Evolutionary conservation across 2,888 invertebrate genomes (phyloP), one percentile per base, ranked within the genome.

Genomic region (Belgica antarctica): DNA sequence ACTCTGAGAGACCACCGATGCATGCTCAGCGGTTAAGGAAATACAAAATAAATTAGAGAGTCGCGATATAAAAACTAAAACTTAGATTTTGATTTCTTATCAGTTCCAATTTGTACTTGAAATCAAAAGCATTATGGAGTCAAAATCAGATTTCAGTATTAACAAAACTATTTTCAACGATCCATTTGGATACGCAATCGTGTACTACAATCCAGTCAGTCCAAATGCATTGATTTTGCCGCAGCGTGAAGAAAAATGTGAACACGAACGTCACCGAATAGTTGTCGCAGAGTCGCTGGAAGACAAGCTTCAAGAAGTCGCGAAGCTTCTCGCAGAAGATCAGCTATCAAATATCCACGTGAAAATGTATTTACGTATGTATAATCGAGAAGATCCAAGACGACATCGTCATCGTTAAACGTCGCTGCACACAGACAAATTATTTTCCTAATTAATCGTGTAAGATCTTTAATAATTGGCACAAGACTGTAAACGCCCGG

Each of bases 351-450:
- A 41, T 3, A 10, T 41, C 2, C 41, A 52, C 52, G 12, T 8
- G 34, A 31, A 31, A 31, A 31, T 31, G 5, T 31, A 31, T 31
- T 31, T 12, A 62, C 25, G 65, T 3, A 22, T 57, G 52, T 68
- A 47, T 57, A 22, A 15, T 8, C 27, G 52, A 34, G 12, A 15
- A 27, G 27, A 52, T 68, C 22, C 68, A 68, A 68, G 19, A 68
- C 34, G 68, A 68, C 19, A 52, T 68, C 1, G 24, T 19, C 12
- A 1, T 27, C 15, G 31, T 68, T 8, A 68, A 68, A 47, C 22
- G 34, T 57, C 68, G 68, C 2, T 68, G 68, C 25, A 68, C 68
- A n/a, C 19, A 52, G 8, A 68, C 52, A 57, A 34, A 57, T 34
- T 5, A 5, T n/a, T 41, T 5, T 10, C 31, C 41, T 41, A n/a